Evolutionary conservation across 2,888 invertebrate genomes (phyloP).

Genomic region (Nemapogon koenigi): DNA sequence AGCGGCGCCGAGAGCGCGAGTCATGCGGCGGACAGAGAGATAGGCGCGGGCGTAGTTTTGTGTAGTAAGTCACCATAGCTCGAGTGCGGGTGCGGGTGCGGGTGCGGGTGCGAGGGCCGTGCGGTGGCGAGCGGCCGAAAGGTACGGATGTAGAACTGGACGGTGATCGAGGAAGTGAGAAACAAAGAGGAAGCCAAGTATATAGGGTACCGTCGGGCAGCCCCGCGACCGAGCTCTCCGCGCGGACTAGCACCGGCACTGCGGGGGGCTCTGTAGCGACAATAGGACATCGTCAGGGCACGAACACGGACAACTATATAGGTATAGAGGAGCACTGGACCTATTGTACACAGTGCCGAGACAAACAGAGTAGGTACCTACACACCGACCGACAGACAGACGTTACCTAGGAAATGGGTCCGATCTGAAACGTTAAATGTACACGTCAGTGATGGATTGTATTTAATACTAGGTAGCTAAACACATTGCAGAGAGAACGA

Average conservation of each 20-base stretch:
- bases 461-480: too few relatives aligned
- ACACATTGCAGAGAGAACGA: too few relatives aligned
- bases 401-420: conserved; percentile 64
- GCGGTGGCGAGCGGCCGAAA: not conserved
- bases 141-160: not conserved
- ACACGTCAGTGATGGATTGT: too few relatives aligned
- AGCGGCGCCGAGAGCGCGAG: too few relatives aligned
- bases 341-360: not conserved
- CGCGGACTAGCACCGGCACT: conserved; percentile 59
- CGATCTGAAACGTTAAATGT: conserved; percentile 57
- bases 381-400: not conserved
- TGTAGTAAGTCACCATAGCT: conserved; percentile 74
- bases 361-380: not conserved
- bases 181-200: not conserved
- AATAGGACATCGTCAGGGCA: too few relatives aligned
- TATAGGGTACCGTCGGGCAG: conserved; percentile 56
- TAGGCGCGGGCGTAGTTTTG: conserved; percentile 55
- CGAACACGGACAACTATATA: too few relatives aligned
- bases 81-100: not conserved
- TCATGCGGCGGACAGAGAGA: not conserved
- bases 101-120: conserved; percentile 2
- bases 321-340: not conserved
- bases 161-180: conserved; percentile 2
- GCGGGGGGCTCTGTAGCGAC: conserved; percentile 60
- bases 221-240: conserved; percentile 61